Evolutionary conservation across 2,113 vertebrate species (phyloP).

Genomic region (Takifugu bimaculatus): DNA sequence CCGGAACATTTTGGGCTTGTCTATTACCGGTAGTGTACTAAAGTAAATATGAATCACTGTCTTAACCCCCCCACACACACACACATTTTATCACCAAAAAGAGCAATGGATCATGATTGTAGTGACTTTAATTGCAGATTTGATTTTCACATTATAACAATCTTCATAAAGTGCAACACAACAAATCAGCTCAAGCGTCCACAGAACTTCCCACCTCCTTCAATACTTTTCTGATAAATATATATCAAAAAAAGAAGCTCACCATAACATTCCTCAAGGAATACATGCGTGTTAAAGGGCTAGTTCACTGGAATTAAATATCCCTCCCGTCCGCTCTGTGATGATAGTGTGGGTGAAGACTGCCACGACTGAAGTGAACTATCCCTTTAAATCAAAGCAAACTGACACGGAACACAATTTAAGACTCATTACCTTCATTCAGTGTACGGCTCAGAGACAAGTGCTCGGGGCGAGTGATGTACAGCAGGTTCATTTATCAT

Average conservation of each 20-base stretch:
- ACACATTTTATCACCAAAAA: no score
- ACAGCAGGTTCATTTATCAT: background rate
- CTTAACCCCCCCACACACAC: no score
- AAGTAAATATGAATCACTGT: no score
- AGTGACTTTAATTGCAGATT: conserved; percentile 44
- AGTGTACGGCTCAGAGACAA: conserved; percentile 7
- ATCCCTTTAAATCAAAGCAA: background rate
- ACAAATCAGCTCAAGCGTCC: conserved; percentile 30
- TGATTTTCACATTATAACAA: conserved; percentile 37
- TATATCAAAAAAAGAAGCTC: background rate
- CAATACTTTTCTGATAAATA: background rate
- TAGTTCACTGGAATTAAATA: no score
- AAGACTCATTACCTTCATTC: background rate
- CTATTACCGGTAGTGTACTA: no score
- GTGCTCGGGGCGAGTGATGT: background rate
- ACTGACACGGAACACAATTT: conserved; percentile 6
- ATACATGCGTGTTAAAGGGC: no score
- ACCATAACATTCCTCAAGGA: no score
- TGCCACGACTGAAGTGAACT: conserved; percentile 4
- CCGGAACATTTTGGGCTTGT: no score
- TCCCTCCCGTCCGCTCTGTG: no score
- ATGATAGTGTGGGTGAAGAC: no score
- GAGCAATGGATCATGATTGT: conserved; percentile 5
- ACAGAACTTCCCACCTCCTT: background rate
- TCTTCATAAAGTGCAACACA: conserved; percentile 54